Conservation (phyloP, 2,113 vertebrate genomes). For the Gallinago undulata region DNA sequence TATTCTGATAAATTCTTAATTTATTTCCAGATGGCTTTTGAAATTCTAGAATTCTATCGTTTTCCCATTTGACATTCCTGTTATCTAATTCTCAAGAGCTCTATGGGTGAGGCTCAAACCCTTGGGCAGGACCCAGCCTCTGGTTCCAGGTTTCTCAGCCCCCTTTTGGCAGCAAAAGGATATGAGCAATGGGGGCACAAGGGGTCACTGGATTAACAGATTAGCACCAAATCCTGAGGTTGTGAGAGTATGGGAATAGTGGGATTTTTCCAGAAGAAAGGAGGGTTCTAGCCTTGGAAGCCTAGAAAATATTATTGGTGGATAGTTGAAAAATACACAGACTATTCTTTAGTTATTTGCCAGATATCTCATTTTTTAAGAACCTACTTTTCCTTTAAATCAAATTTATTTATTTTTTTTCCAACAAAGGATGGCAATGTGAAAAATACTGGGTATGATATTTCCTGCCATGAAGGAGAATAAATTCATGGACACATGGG, state of each 20-base stretch:
- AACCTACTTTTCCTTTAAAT: neutral
- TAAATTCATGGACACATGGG: neutral
- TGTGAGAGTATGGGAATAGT: neutral
- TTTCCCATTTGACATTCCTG: neutral
- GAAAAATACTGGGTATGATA: neutral
- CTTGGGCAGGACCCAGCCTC: neutral
- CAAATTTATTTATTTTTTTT: neutral
- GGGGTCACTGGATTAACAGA: neutral
- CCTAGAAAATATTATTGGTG: neutral
- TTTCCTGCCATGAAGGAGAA: neutral
- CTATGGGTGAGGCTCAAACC: neutral
- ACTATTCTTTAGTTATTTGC: neutral
- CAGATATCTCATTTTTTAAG: neutral
- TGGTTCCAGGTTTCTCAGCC: neutral
- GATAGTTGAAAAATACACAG: neutral
- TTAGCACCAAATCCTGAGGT: neutral
- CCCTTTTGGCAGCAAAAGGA: neutral
- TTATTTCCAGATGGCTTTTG: neutral
- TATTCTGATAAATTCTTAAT: neutral
- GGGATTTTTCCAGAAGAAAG: neutral
- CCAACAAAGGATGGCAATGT: neutral
- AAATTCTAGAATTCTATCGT: neutral
- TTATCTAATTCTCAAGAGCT: neutral
- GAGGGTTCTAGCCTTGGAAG: neutral
- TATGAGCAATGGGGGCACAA: fast-evolving